Base-by-base conservation (phyloP, 2,113 vertebrate species). In the Oncorhynchus mykiss region DNA sequence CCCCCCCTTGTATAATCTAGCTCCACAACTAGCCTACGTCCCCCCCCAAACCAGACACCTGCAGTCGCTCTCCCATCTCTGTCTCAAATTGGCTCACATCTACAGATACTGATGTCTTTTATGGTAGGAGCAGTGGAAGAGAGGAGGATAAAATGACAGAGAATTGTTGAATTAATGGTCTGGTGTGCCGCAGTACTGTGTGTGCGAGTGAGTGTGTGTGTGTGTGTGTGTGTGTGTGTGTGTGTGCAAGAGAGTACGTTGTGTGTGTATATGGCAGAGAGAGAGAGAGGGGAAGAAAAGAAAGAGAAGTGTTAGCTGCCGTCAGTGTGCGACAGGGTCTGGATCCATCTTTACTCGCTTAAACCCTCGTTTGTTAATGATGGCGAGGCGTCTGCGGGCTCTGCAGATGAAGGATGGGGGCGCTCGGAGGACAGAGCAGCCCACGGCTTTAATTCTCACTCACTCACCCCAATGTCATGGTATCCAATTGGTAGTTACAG, bases 391-490 rank as follows among this genome's bases (percentile, higher is more conserved):
- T 71, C 70, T 51, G 24, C 49, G 64, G 54, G 72, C 76, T 76
- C 73, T 14, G 1, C 54, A 34, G 78, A 75, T 75, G 84, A 81
- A 73, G 80, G 78, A 84, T 74, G 83, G 71, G 77, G 80, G 76
- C 73, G 49, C 51, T 60, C 20, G 76, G 75, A 88, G 86, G 85
- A 86, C 78, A 74, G 81, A 76, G 34, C 70, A 71, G 78, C 74
- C 80, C 77, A 6, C 74, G 75, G 77, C 75, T 78, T 81, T 80
- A 78, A 79, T 68, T 82, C 80, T 79, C 25, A 16, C 20, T 54
- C 62, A 64, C 78, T 57, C 62, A 74, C 72, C 77, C 75, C 29
- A 31, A 31, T 34, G 6, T 34, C 31, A 34, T 34, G 31, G 31
- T 34, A 34, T 34, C 31, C 31, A 0, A 34, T 34, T 34, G 31